A percentile compares a stretch with the other conserved stretches of the same genome.
Evolutionary conservation across 1,140 invertebrate species (phyloP).

Genomic region (Leptoteleia sp.): DNA sequence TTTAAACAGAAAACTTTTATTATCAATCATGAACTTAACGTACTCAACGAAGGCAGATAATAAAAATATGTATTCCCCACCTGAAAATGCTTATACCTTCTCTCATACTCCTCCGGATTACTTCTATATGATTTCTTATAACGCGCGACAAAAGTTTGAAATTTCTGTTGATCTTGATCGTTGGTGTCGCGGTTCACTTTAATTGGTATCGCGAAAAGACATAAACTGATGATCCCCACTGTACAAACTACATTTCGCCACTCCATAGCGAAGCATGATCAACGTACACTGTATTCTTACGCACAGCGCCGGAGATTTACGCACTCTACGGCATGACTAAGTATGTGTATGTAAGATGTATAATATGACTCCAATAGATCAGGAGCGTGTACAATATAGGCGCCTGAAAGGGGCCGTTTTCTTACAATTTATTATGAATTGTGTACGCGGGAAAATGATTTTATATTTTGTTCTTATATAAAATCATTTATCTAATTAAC

Average conservation of each 20-base stretch:
- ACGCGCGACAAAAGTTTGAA: slow-evolving; percentile 83
- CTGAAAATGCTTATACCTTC: slow-evolving; percentile 84
- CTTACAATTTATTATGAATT: no score
- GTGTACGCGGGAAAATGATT: no score
- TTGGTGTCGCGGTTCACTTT: slow-evolving; percentile 71
- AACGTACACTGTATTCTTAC: slow-evolving; percentile 26
- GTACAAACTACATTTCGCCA: slow-evolving; percentile 75
- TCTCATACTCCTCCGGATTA: slow-evolving; percentile 82
- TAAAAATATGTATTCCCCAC: no score
- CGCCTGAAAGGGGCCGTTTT: slow-evolving; percentile 27
- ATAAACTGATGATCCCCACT: slow-evolving; percentile 76
- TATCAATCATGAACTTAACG: no score
- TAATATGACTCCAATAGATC: slow-evolving; percentile 40
- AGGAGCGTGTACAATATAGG: slow-evolving; percentile 58
- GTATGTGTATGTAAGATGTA: slow-evolving; percentile 16
- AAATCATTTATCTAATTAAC: no score
- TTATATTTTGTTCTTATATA: no score
- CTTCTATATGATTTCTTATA: slow-evolving; percentile 87
- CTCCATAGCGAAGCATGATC: slow-evolving; percentile 75
- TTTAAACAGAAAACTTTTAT: no score
- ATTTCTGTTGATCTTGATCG: slow-evolving; percentile 79
- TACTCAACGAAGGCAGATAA: no score
- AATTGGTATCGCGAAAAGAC: slow-evolving; percentile 82
- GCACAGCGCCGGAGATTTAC: slow-evolving; percentile 16
- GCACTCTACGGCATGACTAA: slow-evolving; percentile 53